phyloP scores from a whole-genome alignment of 2,797 vertebrate species.

The Poecilia wingei region DNA sequence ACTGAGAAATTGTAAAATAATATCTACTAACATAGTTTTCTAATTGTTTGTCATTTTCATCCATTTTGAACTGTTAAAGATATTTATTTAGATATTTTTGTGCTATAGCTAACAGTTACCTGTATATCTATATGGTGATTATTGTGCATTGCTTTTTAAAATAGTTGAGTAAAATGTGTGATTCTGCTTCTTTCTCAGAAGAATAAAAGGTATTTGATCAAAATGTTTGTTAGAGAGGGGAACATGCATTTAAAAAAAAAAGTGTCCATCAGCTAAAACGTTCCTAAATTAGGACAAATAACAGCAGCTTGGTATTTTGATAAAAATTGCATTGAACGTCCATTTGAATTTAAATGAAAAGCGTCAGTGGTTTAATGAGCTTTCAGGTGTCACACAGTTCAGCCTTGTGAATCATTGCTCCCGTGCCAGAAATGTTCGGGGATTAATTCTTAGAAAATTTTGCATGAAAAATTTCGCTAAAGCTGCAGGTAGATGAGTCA shows the following conservation, averaged over 20 bases:
- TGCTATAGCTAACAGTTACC: background rate
- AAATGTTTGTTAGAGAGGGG: background rate
- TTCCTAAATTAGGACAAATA: slow-evolving; percentile 14
- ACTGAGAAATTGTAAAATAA: background rate
- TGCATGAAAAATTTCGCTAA: slow-evolving; percentile 13
- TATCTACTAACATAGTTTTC: too few relatives aligned
- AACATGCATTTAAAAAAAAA: background rate
- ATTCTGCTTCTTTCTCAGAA: background rate
- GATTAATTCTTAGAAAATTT: slow-evolving; percentile 16
- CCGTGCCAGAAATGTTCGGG: slow-evolving; percentile 10
- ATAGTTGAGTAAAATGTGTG: background rate
- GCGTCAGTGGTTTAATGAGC: slow-evolving; percentile 29
- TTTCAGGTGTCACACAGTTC: slow-evolving; percentile 12
- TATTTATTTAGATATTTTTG: background rate
- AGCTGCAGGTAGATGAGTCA: slow-evolving; percentile 55
- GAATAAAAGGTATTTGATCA: background rate
- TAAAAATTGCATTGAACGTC: background rate
- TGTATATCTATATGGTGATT: background rate
- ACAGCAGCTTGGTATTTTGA: background rate
- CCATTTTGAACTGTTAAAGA: too few relatives aligned
- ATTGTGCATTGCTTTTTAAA: background rate
- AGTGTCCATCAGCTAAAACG: background rate
- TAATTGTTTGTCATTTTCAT: background rate
- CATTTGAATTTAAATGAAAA: slow-evolving; percentile 29
- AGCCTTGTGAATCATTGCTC: slow-evolving; percentile 46